These are phyloP conservation scores for Netelia fuscicornis DNA, from an alignment of 2,888 invertebrate species.

Conservation along the genomic window DNA sequence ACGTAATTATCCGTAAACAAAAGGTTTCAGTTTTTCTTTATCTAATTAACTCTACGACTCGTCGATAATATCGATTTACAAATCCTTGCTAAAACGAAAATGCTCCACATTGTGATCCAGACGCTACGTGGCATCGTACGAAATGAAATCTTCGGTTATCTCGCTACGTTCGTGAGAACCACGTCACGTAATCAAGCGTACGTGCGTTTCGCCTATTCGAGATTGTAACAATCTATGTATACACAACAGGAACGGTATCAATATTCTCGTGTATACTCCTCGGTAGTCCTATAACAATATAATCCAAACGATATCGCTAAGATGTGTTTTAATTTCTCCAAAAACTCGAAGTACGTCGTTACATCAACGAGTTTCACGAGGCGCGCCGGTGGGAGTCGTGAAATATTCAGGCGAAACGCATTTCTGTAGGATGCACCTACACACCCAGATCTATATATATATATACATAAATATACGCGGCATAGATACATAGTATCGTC, in stretches of 20 bases:
- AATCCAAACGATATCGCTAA: slow-evolving; percentile 43
- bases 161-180: neutral
- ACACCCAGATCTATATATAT: neutral
- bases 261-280: slow-evolving; percentile 15
- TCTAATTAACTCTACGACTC: too few relatives aligned
- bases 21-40: too few relatives aligned
- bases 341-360: slow-evolving; percentile 62
- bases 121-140: too few relatives aligned
- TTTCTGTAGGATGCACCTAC: slow-evolving; percentile 12
- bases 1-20: too few relatives aligned
- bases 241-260: neutral
- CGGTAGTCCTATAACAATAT: slow-evolving; percentile 50
- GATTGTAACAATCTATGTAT: neutral
- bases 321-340: slow-evolving; percentile 66
- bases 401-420: slow-evolving; percentile 62
- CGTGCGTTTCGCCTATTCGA: neutral
- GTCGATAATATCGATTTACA: too few relatives aligned
- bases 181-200: neutral
- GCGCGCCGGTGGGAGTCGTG: slow-evolving; percentile 60
- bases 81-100: too few relatives aligned
- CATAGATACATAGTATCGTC: slow-evolving; percentile 4
- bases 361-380: slow-evolving; percentile 61
- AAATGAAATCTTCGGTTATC: too few relatives aligned
- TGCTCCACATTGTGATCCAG: too few relatives aligned
- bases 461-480: neutral